phyloP scores from a whole-genome alignment of 2,797 vertebrate genomes.

The Peromyscus attwateri region DNA sequence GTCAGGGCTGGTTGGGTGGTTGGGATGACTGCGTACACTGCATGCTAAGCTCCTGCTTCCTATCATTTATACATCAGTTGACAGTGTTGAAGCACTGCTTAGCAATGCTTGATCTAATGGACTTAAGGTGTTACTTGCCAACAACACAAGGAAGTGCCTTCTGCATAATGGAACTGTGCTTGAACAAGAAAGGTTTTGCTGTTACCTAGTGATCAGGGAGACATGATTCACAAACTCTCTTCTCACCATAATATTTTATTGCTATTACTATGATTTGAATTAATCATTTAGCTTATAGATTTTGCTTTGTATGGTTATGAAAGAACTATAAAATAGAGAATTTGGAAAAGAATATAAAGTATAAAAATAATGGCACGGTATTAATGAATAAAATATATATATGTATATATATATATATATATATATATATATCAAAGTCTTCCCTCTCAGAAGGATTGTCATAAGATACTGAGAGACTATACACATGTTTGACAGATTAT shows the following conservation, averaged over 20 bases:
- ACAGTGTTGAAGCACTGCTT: not conserved
- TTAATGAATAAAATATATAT: not conserved
- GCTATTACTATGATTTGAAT: not conserved
- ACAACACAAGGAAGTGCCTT: not conserved
- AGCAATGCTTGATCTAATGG: not conserved
- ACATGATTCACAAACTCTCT: not conserved
- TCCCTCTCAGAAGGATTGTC: not conserved
- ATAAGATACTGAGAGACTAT: not conserved
- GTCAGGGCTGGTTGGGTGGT: not conserved
- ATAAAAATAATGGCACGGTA: not conserved
- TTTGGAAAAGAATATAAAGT: conserved; percentile 30
- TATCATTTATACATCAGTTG: not conserved
- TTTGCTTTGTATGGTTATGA: not conserved
- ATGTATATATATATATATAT: not conserved
- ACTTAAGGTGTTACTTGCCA: conserved; percentile 9
- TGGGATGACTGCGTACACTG: not conserved
- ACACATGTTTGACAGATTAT: not conserved
- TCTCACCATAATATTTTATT: not conserved
- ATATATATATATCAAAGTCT: not conserved
- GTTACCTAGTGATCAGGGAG: not conserved
- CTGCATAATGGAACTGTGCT: not conserved
- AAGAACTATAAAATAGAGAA: not conserved
- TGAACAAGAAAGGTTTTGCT: conserved; percentile 12
- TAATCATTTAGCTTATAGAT: not conserved
- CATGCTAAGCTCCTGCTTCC: not conserved